Evolutionary conservation across 2,888 invertebrate species (phyloP), one percentile per base, ranked within the genome.

Genomic region (Lasius platythorax): DNA sequence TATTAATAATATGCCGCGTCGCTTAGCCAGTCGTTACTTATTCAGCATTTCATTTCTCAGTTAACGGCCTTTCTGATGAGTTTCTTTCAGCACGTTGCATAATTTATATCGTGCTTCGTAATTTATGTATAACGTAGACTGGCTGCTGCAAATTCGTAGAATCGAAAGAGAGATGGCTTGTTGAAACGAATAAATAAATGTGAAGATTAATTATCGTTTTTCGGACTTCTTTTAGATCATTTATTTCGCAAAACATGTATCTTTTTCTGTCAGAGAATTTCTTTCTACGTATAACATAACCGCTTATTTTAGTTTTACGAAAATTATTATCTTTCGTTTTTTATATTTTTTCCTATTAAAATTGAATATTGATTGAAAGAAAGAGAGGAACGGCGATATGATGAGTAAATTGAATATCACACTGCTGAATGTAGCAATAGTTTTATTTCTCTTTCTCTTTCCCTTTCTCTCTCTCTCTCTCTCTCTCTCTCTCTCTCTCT

Each of bases 61-160:
- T 73, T 81, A 81, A 81, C 79, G 73, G 79, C 61, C 79, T 81
- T 81, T 81, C 79, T 72, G 79, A 81, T 81, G 79, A 72, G 79
- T 81, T 81, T 81, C 79, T 81, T 81, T 89, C 85, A 89, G 82
- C 83, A 58, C 70, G 67, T 86, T 89, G 83, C 86, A 83, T 73
- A 89, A 89, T 87, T 82, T 72, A 82, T 82, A 63, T 58, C 33
- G 68, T 37, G 43, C 74, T 61, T 81, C 79, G 79, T 81, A 81
- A 81, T 81, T 81, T 81, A 81, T 81, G 79, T 78, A 78, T 78
- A 58, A 78, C 72, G 56, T 73, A 81, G 79, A 79, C 79, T 72
- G 58, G 79, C 79, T 81, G 79, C 79, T 73, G 79, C 74, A 73
- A 81, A 81, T 81, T 81, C 61, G 79, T 81, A 73, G 46, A 81